Evolutionary conservation across 2,888 invertebrate genomes (phyloP).

Genomic region (Tribolium freemani): DNA sequence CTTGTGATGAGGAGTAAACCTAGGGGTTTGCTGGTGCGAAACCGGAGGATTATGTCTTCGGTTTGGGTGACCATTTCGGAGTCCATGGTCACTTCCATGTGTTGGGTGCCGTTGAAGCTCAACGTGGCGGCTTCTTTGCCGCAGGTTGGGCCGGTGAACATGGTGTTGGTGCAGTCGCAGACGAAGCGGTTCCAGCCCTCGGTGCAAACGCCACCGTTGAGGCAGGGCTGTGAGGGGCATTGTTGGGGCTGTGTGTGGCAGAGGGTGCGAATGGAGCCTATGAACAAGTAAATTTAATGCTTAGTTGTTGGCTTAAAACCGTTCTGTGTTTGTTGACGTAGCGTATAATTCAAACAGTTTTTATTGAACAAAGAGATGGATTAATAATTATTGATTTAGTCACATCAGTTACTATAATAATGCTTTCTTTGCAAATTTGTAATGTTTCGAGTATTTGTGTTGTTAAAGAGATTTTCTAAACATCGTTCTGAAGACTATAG

Average conservation of each 20-base stretch:
- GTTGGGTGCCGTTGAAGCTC: constrained; percentile 90
- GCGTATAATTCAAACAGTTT: too few species aligned
- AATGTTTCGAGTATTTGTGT: too few species aligned
- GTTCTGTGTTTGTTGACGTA: too few species aligned
- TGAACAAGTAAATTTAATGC: too few species aligned
- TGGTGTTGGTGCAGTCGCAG: constrained; percentile 92
- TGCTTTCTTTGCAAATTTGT: too few species aligned
- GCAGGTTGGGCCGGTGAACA: constrained; percentile 92
- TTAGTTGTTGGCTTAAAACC: too few species aligned
- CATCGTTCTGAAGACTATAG: too few species aligned
- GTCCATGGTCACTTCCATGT: constrained; percentile 72
- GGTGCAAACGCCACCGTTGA: constrained; percentile 88
- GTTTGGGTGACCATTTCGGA: constrained; percentile 77
- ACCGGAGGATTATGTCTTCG: constrained; percentile 89
- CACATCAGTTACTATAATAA: too few species aligned
- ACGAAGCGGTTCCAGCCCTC: constrained; percentile 97
- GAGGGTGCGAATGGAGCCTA: constrained; percentile 89
- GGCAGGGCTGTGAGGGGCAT: constrained; percentile 88
- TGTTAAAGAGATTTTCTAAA: too few species aligned
- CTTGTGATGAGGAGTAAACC: constrained; percentile 86
- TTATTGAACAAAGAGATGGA: too few species aligned
- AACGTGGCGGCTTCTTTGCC: constrained; percentile 90
- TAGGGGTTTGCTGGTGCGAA: constrained; percentile 85
- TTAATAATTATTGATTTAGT: too few species aligned
- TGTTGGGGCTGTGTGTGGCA: constrained; percentile 88